Evolutionary conservation across 92 coral and sea anemone genomes (phyloP), one percentile per base, ranked within the genome.

Genomic region (Chrysogorgia sp.): DNA sequence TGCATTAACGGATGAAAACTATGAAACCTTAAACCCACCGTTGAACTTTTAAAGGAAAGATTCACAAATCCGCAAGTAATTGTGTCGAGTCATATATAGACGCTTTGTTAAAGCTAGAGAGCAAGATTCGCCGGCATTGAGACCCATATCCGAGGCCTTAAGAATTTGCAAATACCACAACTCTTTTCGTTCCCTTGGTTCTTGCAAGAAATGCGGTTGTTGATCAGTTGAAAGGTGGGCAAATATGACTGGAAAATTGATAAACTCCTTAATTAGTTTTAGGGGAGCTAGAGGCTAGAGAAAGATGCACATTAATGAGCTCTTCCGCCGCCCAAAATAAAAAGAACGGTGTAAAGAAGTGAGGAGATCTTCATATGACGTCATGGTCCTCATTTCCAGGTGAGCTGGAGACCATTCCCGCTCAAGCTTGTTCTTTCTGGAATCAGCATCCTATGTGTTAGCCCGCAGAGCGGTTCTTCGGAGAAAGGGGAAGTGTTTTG

Each of bases 401-500:
- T 6, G 35, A 65, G 22, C 48, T 15, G 23, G 20, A 30, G 1
- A 5, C 50, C 37, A 12, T 30, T 40, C 17, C 26, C 1, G 33
- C 56, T 6, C 45, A 66, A 10, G 24, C 37, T 32, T 69, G 86
- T 21, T 71, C 24, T 32, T 82, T 61, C 48, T 71, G 71, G 13
- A 48, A 71, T 20, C 64, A 61, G 28, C 90, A 82, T 58, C 84
- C 12, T 84, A 89, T 67, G 70, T 81, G 58, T 76, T 64, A 0
- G 86, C 84, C 34, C 77, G 88, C 19, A 89, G 71, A 79, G 74
- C 69, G 32, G 61, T 89, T 43, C 62, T 86, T 61, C 82, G 77
- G 55, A 86, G 58, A 26, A 86, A 67, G 56, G 88, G 88, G 30
- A 81, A 80, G 63, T 70, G 90, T 62, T 89, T 81, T 61, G 47